Conservation (phyloP, 2,113 vertebrate species). For the Gopherus flavomarginatus region DNA sequence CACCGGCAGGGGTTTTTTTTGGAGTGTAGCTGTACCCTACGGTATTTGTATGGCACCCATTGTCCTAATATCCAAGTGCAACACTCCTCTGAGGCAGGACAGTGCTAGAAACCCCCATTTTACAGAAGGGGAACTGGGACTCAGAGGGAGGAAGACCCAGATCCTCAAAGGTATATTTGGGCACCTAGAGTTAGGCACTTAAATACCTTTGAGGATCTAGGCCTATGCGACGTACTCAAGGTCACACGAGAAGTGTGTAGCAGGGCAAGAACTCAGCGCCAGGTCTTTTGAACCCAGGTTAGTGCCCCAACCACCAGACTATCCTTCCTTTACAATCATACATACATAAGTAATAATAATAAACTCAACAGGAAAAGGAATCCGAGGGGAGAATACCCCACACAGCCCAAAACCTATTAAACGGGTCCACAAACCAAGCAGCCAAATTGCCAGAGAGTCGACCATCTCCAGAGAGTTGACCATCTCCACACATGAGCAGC, state of each 20-base stretch:
- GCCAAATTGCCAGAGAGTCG: neutral
- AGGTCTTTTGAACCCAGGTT: neutral
- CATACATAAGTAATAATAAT: neutral
- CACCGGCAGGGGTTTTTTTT: neutral
- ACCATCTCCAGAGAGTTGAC: neutral
- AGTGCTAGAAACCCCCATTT: neutral
- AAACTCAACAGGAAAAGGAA: neutral
- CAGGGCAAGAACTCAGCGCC: neutral
- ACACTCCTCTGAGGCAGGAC: no score
- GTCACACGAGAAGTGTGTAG: neutral
- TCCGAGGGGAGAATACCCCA: neutral
- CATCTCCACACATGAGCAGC: neutral
- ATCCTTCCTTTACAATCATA: neutral
- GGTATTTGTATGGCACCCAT: neutral
- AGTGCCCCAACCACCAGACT: fast-evolving
- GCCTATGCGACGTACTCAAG: neutral
- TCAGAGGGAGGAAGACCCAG: neutral
- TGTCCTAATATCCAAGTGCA: neutral
- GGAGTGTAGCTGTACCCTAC: neutral
- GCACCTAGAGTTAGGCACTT: neutral
- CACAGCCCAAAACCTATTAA: neutral
- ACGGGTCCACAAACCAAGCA: neutral
- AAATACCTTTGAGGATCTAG: neutral
- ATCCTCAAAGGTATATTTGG: neutral
- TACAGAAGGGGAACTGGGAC: neutral